Percentiles rank a stretch among this genome's conserved stretches.
Conservation (phyloP, 2,113 vertebrate species). For the Argyrosomus japonicus region DNA sequence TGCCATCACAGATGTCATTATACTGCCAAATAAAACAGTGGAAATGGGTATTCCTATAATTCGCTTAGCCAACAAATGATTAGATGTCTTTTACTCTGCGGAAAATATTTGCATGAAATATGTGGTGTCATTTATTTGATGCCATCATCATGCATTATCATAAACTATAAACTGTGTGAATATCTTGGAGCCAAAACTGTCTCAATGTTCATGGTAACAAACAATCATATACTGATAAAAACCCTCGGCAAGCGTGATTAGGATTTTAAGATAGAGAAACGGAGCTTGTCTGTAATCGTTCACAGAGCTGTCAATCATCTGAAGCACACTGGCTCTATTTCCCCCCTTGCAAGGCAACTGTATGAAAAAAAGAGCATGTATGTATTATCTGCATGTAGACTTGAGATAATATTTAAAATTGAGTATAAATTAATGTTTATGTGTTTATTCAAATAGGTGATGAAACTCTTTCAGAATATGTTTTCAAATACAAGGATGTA, state of each 20-base stretch:
- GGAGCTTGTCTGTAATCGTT: slow-evolving; percentile 70
- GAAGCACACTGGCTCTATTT: slow-evolving; percentile 64
- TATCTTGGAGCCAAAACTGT: slow-evolving; percentile 44
- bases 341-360: slow-evolving; percentile 62
- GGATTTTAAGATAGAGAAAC: slow-evolving; percentile 71
- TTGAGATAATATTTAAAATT: slow-evolving; percentile 11
- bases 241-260: slow-evolving; percentile 65
- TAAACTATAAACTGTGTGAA: slow-evolving; percentile 54
- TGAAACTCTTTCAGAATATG: background rate
- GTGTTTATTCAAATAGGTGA: slow-evolving; percentile 24
- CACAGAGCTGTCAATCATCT: slow-evolving; percentile 73
- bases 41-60: slow-evolving; percentile 43
- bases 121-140: slow-evolving; percentile 49
- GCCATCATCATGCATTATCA: slow-evolving; percentile 66
- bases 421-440: slow-evolving; percentile 1
- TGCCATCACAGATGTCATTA: slow-evolving; percentile 54
- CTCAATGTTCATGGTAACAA: slow-evolving; percentile 43
- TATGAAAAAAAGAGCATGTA: slow-evolving; percentile 25
- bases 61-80: slow-evolving; percentile 50
- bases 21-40: slow-evolving; percentile 32
- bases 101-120: slow-evolving; percentile 58
- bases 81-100: slow-evolving; percentile 43
- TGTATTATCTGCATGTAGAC: slow-evolving; percentile 20
- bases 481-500: slow-evolving; percentile 3
- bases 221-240: slow-evolving; percentile 66